Conservation (phyloP, 1,140 invertebrate genomes). For the Leptinotarsa texana region DNA sequence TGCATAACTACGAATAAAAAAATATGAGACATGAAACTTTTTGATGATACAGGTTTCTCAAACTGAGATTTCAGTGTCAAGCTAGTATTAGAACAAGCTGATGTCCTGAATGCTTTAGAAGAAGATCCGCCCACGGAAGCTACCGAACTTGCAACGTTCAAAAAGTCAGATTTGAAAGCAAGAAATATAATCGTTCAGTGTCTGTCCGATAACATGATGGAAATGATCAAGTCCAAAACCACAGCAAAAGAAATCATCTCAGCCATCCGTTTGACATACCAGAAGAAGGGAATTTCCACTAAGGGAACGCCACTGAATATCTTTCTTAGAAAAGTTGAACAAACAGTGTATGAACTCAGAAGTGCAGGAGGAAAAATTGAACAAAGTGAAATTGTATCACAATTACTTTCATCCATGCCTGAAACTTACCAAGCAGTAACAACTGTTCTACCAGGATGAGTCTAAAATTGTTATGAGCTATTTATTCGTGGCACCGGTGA, state of each 20-base stretch:
- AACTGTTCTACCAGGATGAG: neutral
- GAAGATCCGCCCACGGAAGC: conserved; percentile 25
- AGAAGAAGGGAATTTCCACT: conserved; percentile 11
- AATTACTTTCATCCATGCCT: conserved; percentile 1
- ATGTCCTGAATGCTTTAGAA: no score
- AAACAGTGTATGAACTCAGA: neutral
- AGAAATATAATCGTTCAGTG: conserved; percentile 28
- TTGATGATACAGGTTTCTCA: no score
- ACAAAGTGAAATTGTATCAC: neutral
- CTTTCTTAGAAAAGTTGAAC: neutral
- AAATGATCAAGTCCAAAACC: conserved; percentile 5
- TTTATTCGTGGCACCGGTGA: no score
- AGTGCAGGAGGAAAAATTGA: no score
- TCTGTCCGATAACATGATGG: conserved; percentile 13
- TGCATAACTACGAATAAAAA: no score
- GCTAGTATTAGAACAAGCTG: no score
- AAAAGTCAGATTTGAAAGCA: conserved; percentile 30
- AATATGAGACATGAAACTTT: no score
- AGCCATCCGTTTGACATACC: neutral
- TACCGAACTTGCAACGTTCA: neutral
- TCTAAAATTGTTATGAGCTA: no score
- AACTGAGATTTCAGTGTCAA: no score
- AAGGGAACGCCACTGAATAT: conserved; percentile 8
- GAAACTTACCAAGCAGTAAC: neutral
- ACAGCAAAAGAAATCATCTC: neutral